Base-by-base conservation (phyloP, 2,888 invertebrate species). In the Euplexia lucipara region DNA sequence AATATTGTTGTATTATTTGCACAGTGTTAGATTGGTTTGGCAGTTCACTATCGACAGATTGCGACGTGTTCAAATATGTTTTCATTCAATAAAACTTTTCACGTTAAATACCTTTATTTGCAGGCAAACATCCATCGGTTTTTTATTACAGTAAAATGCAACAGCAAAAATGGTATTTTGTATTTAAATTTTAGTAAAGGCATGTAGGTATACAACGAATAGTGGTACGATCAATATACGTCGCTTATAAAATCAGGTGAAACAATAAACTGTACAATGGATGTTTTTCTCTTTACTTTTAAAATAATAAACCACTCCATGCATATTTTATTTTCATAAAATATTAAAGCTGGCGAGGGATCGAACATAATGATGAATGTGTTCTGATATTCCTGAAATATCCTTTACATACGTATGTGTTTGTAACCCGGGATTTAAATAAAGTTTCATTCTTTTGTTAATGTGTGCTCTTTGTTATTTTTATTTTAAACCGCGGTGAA, bases 361-460 rank as follows among this genome's bases (percentile, higher is more conserved):
- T 70, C 66, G 65, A 47, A 56, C 35, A 41, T 70, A 52, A 65
- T 57, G 73, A 52, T 42, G 37, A 57, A 73, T 66, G 52, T 73
- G 41, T 57, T 37, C 66, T 52, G 67, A 66, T 73, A 48, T 66
- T 58, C 39, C 42, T 39, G 57, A 3, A 48, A 42, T 32, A 47
- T 6, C 16, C 45, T 63, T 6, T 22, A n/a, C 10, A 0, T 30
- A 18, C 26, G 30, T n/a, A n/a, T 32, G 18, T 37, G 35, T 9
- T n/a, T 16, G 41, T 16, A 53, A 26, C 7, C 42, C 47, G 30
- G 52, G 37, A 42, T 57, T 66, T 69, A 42, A 48, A 48, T 41
- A 44, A 58, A 67, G 37, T 57, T 42, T 58, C 57, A 58, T 73
- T 73, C 30, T 53, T 56, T 35, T 14, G 30, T 39, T 7, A 3